A percentile compares a stretch with the other conserved stretches of the same genome.
phyloP scores from a whole-genome alignment of 1,140 invertebrate species.

The Camponotus floridanus region DNA sequence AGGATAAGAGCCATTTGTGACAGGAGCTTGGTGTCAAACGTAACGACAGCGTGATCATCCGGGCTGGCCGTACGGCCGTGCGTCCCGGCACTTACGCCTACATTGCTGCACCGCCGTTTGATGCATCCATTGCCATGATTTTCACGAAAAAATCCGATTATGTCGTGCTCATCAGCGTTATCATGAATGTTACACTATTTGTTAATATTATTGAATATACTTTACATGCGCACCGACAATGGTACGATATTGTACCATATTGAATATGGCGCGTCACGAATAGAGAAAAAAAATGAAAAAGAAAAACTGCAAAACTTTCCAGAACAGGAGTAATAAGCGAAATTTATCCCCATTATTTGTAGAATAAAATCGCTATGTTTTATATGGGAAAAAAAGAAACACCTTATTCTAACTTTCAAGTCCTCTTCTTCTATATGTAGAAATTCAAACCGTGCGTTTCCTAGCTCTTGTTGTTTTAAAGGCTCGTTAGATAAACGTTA shows the following conservation, averaged over 20 bases:
- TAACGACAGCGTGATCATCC: constrained; percentile 71
- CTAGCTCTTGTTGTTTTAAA: constrained; percentile 68
- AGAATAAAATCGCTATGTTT: constrained; percentile 87
- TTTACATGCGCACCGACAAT: constrained; percentile 26
- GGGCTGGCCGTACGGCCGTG: constrained; percentile 58
- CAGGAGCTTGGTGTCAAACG: constrained; percentile 72
- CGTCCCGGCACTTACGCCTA: constrained; percentile 67
- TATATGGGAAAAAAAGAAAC: constrained; percentile 81
- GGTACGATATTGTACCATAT: constrained; percentile 60
- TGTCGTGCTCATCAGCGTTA: constrained; percentile 76
- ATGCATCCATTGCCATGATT: constrained; percentile 72
- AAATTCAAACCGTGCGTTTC: constrained; percentile 52
- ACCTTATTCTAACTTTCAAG: constrained; percentile 73
- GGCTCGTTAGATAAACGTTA: constrained; percentile 66
- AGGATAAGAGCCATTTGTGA: constrained; percentile 77
- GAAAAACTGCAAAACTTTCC: constrained; percentile 73
- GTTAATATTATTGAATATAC: constrained; percentile 58
- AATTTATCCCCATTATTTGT: constrained; percentile 85
- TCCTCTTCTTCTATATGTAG: constrained; percentile 72
- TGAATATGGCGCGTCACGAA: constrained; percentile 70
- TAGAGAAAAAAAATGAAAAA: constrained; percentile 57
- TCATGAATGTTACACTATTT: constrained; percentile 74
- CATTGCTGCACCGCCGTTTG: constrained; percentile 73
- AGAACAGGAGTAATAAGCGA: constrained; percentile 73
- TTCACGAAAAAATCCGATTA: constrained; percentile 73